Percentiles rank a stretch among this genome's conserved stretches.
Evolutionary conservation across 2,113 vertebrate species (phyloP).

Genomic region (Girardinichthys multiradiatus): DNA sequence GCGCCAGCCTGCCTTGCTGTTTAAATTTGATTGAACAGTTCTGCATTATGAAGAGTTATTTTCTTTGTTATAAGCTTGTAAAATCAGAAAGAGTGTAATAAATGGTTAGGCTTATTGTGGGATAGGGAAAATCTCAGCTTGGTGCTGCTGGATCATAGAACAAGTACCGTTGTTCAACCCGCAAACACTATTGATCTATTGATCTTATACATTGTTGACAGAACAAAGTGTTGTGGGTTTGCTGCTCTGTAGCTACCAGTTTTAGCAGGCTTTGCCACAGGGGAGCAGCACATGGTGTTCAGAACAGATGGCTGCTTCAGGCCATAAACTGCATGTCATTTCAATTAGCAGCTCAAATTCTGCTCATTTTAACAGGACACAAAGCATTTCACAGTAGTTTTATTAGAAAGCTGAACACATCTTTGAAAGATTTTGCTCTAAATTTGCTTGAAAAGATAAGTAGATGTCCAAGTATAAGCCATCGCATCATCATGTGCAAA

Average conservation of each 20-base stretch:
- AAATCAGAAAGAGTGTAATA: background rate
- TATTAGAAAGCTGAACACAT: background rate
- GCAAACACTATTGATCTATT: constrained; percentile 16
- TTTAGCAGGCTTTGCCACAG: constrained; percentile 47
- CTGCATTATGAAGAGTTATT: background rate
- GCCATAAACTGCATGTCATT: constrained; percentile 10
- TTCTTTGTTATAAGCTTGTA: too few species aligned
- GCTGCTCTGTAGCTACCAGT: constrained; percentile 11
- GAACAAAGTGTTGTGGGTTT: constrained; percentile 40
- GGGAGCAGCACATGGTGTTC: constrained; percentile 43
- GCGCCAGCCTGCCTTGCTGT: constrained; percentile 2
- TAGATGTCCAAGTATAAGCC: background rate
- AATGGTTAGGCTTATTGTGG: background rate
- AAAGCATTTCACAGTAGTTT: background rate
- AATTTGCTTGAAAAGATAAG: background rate
- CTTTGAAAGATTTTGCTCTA: background rate
- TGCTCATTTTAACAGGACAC: background rate
- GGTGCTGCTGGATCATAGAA: background rate
- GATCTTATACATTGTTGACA: constrained; percentile 27
- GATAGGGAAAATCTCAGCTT: background rate
- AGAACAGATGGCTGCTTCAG: constrained; percentile 13
- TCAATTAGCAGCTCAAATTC: constrained; percentile 7
- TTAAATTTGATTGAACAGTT: constrained; percentile 23
- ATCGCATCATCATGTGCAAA: background rate
- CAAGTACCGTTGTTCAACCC: background rate